phyloP scores from a whole-genome alignment of 2,888 invertebrate genomes.

The Lithophane semibrunnea region DNA sequence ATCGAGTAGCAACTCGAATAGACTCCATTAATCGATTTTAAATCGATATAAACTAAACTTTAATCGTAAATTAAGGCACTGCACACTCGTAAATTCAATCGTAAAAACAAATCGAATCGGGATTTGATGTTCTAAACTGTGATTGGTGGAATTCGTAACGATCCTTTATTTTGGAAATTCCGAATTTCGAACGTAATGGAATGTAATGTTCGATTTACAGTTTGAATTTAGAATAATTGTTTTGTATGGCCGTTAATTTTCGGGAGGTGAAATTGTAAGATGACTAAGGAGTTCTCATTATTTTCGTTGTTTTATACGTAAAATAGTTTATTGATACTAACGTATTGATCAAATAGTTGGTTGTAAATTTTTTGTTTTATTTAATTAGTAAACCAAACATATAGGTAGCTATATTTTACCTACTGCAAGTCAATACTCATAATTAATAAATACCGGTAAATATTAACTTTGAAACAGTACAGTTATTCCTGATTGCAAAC shows the following conservation, averaged over 20 bases:
- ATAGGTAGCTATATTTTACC: neutral
- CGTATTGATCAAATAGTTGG: neutral
- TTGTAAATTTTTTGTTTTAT: neutral
- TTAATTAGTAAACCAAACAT: constrained; percentile 8
- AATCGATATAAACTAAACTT: constrained; percentile 78
- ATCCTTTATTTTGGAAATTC: constrained; percentile 60
- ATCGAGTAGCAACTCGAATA: constrained; percentile 59
- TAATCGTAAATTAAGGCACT: constrained; percentile 78
- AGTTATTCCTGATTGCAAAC: neutral
- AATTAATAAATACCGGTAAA: constrained; percentile 16
- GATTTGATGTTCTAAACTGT: constrained; percentile 67
- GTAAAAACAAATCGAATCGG: constrained; percentile 73
- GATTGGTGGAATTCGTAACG: constrained; percentile 70
- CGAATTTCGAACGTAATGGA: constrained; percentile 57
- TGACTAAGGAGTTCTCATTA: neutral
- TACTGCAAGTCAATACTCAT: constrained; percentile 2
- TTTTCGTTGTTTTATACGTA: neutral
- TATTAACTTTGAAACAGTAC: neutral
- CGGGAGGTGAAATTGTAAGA: neutral
- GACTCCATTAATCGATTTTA: constrained; percentile 75
- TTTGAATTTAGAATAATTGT: constrained; percentile 46
- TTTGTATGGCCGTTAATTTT: constrained; percentile 27
- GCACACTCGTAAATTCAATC: constrained; percentile 76
- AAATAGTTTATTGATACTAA: neutral
- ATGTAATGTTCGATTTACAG: constrained; percentile 52